Evolutionary conservation across 2,113 vertebrate species (phyloP).

Genomic region (Prionailurus bengalensis): DNA sequence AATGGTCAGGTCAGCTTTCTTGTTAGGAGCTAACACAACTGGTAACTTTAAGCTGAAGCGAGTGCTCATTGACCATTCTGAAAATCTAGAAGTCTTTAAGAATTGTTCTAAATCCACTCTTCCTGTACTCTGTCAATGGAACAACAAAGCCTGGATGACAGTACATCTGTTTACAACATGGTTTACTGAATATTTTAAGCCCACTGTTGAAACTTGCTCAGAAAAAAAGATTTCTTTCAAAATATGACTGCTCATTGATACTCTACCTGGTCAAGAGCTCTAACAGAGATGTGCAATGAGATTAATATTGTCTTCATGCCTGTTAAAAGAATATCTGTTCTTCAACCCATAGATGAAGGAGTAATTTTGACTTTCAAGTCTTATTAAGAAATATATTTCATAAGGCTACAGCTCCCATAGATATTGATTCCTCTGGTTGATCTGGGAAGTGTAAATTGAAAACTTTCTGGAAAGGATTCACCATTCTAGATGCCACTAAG

Average conservation of each 20-base stretch:
- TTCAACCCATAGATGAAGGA: neutral
- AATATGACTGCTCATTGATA: neutral
- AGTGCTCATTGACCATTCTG: neutral
- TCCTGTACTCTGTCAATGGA: neutral
- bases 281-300: neutral
- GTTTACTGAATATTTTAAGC: neutral
- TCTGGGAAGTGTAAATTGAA: neutral
- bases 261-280: neutral
- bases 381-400: neutral
- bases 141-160: neutral
- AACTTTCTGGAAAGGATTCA: neutral
- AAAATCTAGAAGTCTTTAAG: neutral
- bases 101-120: neutral
- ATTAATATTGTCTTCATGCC: neutral
- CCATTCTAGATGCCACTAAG: neutral
- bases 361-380: neutral
- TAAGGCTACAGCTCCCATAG: neutral
- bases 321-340: neutral
- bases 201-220: neutral
- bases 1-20: neutral
- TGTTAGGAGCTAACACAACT: neutral
- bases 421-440: neutral
- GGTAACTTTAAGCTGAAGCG: neutral
- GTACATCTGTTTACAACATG: neutral
- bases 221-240: neutral